Conservation (phyloP, 2,113 vertebrate genomes). For the Chitala chitala region DNA sequence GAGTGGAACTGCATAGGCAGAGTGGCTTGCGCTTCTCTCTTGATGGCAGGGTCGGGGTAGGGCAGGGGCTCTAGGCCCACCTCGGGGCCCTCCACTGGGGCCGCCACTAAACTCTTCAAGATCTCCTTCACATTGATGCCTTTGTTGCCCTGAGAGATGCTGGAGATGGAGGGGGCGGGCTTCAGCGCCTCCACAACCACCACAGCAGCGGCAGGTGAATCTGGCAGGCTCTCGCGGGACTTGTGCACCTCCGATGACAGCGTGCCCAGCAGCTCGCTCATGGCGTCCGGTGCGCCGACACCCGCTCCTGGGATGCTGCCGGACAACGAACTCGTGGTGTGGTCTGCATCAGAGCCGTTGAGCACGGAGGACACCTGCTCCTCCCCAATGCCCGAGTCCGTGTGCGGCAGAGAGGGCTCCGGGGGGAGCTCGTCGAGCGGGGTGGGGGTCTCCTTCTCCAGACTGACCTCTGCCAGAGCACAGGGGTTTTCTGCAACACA, state of each 20-base stretch:
- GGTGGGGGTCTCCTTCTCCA: constrained; percentile 74
- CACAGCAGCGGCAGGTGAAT: constrained; percentile 63
- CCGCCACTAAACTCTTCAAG: constrained; percentile 92
- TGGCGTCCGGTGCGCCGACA: constrained; percentile 67
- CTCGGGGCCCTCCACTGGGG: constrained; percentile 84
- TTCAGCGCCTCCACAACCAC: constrained; percentile 66
- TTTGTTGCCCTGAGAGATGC: constrained; percentile 91
- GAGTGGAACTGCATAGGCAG: constrained; percentile 99
- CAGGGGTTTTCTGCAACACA: constrained; percentile 67
- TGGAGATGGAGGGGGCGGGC: constrained; percentile 85
- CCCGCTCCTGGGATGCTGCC: too few relatives aligned
- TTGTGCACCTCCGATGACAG: constrained; percentile 87
- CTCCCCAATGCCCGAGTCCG: constrained; percentile 94
- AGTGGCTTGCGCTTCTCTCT: constrained; percentile 84
- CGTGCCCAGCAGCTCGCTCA: constrained; percentile 86
- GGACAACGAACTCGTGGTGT: too few relatives aligned
- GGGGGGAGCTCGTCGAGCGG: constrained; percentile 82
- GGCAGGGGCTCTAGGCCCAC: constrained; percentile 85
- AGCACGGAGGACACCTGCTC: constrained; percentile 81
- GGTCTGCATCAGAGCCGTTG: constrained; percentile 84
- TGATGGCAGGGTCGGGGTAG: constrained; percentile 87
- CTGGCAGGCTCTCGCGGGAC: constrained; percentile 88
- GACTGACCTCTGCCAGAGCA: constrained; percentile 71
- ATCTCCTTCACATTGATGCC: constrained; percentile 99
- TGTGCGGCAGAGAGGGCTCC: constrained; percentile 87